Percentiles rank a stretch among this genome's conserved stretches.
These are phyloP conservation scores for Oreochromis aureus DNA, from an alignment of 2,113 vertebrate genomes.

Conservation along the genomic window DNA sequence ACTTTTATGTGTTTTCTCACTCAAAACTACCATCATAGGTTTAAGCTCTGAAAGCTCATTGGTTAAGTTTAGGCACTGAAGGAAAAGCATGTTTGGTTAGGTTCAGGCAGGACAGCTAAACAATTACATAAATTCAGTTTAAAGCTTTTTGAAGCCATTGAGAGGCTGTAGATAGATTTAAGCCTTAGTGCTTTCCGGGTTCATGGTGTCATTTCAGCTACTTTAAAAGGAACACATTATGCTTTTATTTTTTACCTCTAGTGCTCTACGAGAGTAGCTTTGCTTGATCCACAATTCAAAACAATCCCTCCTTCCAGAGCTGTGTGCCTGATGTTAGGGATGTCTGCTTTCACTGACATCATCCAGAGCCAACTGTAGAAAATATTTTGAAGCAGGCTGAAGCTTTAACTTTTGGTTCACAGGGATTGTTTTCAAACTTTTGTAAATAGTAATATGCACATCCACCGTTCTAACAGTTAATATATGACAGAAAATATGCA, in stretches of 20 bases:
- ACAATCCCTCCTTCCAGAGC: neutral
- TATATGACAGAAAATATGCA: neutral
- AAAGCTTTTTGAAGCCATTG: neutral
- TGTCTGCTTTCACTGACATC: neutral
- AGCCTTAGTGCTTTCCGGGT: neutral
- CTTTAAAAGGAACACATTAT: neutral
- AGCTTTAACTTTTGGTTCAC: neutral
- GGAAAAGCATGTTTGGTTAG: neutral
- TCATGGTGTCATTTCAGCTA: neutral
- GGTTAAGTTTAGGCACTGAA: neutral
- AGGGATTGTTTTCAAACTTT: neutral
- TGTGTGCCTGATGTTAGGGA: neutral
- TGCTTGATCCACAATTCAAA: neutral
- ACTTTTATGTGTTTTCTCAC: neutral
- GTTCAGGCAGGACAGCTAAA: accelerated
- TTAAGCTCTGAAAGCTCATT: neutral
- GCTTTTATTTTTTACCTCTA: neutral
- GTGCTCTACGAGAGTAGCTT: neutral
- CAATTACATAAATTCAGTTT: neutral
- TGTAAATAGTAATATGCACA: neutral
- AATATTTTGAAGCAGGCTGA: neutral
- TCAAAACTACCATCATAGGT: neutral
- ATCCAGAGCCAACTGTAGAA: neutral
- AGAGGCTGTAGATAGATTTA: neutral
- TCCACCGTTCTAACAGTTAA: neutral